These are phyloP conservation scores for Brachyhypopomus occidentalis DNA, from an alignment of 2,113 vertebrate species.

Conservation along the genomic window DNA sequence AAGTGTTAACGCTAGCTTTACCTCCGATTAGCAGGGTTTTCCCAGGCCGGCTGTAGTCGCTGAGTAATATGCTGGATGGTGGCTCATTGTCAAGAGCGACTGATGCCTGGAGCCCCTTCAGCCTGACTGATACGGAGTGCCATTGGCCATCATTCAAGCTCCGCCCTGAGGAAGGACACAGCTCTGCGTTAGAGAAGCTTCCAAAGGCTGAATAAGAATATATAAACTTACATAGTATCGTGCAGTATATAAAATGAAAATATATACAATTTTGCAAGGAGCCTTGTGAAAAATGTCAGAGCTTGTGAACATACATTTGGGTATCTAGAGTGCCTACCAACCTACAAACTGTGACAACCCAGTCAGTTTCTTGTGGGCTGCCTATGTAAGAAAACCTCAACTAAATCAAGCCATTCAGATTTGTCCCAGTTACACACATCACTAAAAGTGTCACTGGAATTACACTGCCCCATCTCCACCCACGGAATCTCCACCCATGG, in stretches of 20 bases:
- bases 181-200: not conserved
- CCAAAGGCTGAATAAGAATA: no score
- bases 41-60: constrained; percentile 75
- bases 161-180: constrained; percentile 67
- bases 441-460: no score
- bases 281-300: not conserved
- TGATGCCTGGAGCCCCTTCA: constrained; percentile 77
- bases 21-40: constrained; percentile 84
- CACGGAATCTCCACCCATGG: no score
- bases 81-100: constrained; percentile 77
- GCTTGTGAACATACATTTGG: no score
- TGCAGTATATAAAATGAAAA: not conserved
- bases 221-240: no score
- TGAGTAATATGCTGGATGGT: constrained; percentile 71
- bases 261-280: constrained; percentile 2
- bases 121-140: constrained; percentile 80
- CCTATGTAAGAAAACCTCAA: no score
- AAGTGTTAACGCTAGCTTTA: constrained; percentile 46
- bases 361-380: no score
- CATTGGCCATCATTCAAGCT: constrained; percentile 81
- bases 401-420: no score
- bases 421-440: no score
- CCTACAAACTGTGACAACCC: no score
- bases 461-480: no score
- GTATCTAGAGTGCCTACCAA: no score